These are phyloP conservation scores for Ornithoptera alexandrae DNA, from an alignment of 2,888 invertebrate genomes.

Conservation along the genomic window DNA sequence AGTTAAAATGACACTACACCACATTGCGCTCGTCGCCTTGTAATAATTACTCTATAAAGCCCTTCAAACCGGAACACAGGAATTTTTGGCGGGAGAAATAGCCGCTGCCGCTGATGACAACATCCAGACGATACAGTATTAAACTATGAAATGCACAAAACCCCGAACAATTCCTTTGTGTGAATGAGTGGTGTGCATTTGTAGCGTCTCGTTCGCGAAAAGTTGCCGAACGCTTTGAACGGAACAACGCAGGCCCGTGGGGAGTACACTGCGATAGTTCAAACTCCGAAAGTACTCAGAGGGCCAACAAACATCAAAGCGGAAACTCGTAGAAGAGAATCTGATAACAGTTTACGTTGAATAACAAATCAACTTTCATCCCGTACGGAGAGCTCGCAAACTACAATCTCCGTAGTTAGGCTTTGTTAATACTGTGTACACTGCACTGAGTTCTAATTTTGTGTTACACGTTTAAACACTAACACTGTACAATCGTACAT, in stretches of 20 bases:
- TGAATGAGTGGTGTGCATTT: constrained; percentile 13
- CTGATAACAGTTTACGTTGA: constrained; percentile 27
- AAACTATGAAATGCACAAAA: constrained; percentile 14
- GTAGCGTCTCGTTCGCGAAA: constrained; percentile 22
- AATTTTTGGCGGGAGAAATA: no score
- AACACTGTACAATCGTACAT: no score
- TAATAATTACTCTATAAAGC: no score
- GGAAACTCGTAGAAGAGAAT: constrained; percentile 31
- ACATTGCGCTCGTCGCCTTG: no score
- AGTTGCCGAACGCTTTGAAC: constrained; percentile 19
- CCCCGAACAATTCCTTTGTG: constrained; percentile 23
- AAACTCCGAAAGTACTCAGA: constrained; percentile 15
- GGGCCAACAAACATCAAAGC: constrained; percentile 31
- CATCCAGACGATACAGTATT: background rate
- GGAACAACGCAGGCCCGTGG: constrained; percentile 18
- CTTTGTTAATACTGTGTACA: background rate
- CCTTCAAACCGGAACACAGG: no score
- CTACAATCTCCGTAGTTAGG: background rate
- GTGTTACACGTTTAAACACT: no score
- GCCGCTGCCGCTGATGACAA: no score
- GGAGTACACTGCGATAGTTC: constrained; percentile 16
- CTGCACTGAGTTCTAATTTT: background rate
- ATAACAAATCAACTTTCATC: constrained; percentile 17
- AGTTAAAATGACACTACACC: no score
- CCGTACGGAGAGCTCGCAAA: background rate